Percentiles rank a stretch among this genome's conserved stretches.
phyloP scores from a whole-genome alignment of 2,113 vertebrate species.

The Numida meleagris region DNA sequence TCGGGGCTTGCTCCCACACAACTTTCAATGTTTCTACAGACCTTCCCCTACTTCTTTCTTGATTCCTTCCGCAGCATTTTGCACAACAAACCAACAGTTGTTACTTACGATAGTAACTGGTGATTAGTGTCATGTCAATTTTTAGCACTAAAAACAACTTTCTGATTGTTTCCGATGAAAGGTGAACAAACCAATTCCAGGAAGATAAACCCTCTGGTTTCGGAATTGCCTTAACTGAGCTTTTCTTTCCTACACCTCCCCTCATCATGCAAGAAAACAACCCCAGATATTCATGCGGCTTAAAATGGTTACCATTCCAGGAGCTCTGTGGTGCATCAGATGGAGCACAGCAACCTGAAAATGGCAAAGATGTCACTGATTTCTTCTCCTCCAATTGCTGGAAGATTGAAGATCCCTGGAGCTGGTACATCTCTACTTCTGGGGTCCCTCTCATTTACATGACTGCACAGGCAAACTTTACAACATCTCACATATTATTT shows the following conservation, averaged over 20 bases:
- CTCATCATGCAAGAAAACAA: background rate
- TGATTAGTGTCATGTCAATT: background rate
- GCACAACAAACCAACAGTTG: rapidly evolving
- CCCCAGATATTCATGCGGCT: background rate
- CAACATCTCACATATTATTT: background rate
- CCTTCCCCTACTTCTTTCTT: background rate
- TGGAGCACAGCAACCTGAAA: background rate
- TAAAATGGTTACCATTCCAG: background rate
- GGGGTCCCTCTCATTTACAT: background rate
- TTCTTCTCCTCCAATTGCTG: rapidly evolving
- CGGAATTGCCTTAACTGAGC: rapidly evolving
- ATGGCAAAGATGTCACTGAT: background rate
- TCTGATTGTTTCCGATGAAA: background rate
- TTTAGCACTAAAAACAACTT: background rate
- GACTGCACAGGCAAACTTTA: rapidly evolving
- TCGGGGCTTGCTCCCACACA: background rate
- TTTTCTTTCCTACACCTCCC: background rate
- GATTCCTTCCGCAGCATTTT: background rate
- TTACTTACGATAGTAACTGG: background rate
- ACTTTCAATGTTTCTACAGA: background rate
- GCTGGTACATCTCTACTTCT: background rate
- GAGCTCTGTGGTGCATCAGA: background rate
- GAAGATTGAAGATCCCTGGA: background rate
- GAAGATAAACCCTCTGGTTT: background rate
- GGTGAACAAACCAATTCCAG: background rate